Conservation (phyloP, 2,888 invertebrate species). For the Omphaloscelis lunosa region DNA sequence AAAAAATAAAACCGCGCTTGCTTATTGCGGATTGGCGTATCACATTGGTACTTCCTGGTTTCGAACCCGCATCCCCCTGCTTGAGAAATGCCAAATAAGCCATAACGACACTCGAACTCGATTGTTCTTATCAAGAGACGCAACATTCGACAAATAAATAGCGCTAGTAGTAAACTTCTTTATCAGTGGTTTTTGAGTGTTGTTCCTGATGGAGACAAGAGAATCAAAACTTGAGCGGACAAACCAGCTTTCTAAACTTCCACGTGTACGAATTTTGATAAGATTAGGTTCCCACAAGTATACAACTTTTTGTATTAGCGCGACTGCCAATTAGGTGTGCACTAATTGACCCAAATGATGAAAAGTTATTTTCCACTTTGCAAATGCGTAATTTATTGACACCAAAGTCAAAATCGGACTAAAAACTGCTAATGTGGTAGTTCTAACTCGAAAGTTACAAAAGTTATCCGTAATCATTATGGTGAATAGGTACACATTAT, state of each 20-base stretch:
- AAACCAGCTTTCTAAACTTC: not conserved
- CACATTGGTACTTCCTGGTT: not conserved
- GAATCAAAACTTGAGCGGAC: too few relatives aligned
- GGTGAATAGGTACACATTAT: not conserved
- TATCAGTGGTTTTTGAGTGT: not conserved
- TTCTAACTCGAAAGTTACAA: not conserved
- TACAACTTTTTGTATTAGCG: not conserved
- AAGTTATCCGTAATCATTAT: not conserved
- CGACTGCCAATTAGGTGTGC: not conserved
- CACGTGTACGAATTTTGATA: not conserved
- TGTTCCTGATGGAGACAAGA: constrained; percentile 1
- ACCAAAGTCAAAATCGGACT: not conserved
- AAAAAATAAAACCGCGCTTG: not conserved
- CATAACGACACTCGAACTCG: not conserved
- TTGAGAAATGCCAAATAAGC: not conserved
- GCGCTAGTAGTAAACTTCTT: not conserved
- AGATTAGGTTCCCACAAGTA: not conserved
- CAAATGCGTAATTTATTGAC: constrained; percentile 2
- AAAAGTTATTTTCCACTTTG: constrained; percentile 23
- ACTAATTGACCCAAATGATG: not conserved
- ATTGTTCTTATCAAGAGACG: not conserved
- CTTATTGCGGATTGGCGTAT: not conserved
- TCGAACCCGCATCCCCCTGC: not conserved
- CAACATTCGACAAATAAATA: not conserved
- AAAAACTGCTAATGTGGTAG: not conserved